phyloP scores from a whole-genome alignment of 2,888 invertebrate species.

The Phrixothrix hirtus region DNA sequence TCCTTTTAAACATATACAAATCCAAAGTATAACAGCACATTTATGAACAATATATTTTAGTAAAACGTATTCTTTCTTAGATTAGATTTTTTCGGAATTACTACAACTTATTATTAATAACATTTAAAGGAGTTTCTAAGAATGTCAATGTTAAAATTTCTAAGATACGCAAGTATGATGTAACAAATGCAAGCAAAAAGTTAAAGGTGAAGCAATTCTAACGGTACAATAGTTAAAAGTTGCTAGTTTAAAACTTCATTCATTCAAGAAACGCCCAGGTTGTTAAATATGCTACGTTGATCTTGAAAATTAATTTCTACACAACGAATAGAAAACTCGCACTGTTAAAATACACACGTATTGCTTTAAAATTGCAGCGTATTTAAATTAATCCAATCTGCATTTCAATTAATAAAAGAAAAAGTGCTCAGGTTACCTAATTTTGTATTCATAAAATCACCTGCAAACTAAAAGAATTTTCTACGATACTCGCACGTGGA shows the following conservation, averaged over 20 bases:
- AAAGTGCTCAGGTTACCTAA: not conserved
- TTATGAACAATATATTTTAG: too few species aligned
- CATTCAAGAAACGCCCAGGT: too few species aligned
- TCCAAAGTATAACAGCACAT: too few species aligned
- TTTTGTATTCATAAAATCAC: slow-evolving; percentile 17
- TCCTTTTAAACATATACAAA: too few species aligned
- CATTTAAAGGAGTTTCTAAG: too few species aligned
- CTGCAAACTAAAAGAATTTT: slow-evolving; percentile 17
- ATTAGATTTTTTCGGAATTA: too few species aligned
- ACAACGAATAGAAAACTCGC: too few species aligned
- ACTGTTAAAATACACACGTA: not conserved
- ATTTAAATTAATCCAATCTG: not conserved
- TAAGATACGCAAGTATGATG: not conserved
- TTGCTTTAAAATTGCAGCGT: not conserved
- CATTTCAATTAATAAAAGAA: not conserved
- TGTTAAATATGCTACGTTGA: too few species aligned
- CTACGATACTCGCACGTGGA: slow-evolving; percentile 25
- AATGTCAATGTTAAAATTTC: too few species aligned
- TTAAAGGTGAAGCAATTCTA: not conserved
- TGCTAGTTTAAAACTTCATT: not conserved
- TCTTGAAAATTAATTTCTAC: too few species aligned
- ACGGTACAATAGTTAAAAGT: not conserved
- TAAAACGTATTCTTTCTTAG: too few species aligned
- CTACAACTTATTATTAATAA: too few species aligned
- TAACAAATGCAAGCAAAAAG: not conserved